Conservation (phyloP, 2,888 invertebrate genomes). For the Apamea monoglypha region DNA sequence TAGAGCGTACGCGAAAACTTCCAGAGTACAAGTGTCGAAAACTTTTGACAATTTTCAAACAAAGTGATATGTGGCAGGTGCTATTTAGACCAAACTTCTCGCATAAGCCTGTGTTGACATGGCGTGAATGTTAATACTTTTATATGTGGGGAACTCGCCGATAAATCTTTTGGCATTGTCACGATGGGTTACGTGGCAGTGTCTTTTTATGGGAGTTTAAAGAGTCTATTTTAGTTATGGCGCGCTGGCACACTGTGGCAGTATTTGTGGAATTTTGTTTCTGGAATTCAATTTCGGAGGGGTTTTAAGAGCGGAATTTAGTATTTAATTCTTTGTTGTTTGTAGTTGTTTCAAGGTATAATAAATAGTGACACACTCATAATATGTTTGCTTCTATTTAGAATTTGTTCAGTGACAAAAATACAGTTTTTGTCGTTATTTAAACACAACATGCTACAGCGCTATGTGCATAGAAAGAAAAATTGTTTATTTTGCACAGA, state of each 20-base stretch:
- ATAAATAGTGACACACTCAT: background rate
- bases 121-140: conserved; percentile 72
- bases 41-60: conserved; percentile 72
- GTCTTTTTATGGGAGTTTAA: conserved; percentile 55
- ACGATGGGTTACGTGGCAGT: conserved; percentile 34
- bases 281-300: background rate
- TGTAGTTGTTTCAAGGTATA: background rate
- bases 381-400: background rate
- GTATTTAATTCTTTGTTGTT: background rate
- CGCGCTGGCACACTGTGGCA: background rate
- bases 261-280: background rate
- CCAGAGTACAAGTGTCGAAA: conserved; percentile 65
- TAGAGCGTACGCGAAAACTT: conserved; percentile 56
- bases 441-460: background rate
- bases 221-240: conserved; percentile 30
- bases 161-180: conserved; percentile 64
- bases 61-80: conserved; percentile 74
- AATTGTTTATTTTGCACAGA: too few relatives aligned
- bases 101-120: conserved; percentile 66
- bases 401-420: background rate
- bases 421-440: background rate
- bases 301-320: background rate
- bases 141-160: conserved; percentile 35
- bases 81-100: conserved; percentile 70
- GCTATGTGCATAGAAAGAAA: background rate